Base-by-base conservation (phyloP, 2,888 invertebrate genomes). In the Acrobasis consociella region DNA sequence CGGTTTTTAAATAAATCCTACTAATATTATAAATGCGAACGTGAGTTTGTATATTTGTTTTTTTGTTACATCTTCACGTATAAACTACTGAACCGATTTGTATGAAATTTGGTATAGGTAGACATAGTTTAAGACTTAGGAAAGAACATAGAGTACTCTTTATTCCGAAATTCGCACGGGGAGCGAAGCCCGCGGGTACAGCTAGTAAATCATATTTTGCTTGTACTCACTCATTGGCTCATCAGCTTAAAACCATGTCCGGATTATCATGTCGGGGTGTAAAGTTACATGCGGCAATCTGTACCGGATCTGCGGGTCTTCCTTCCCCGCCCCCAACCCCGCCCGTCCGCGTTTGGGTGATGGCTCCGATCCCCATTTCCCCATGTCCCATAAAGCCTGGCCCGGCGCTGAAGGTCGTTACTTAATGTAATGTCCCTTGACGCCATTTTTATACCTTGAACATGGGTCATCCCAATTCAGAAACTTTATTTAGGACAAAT, bases 321-420 rank as follows among this genome's bases (percentile, higher is more conserved):
- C 39, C 39, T 5, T 11, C 55, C 55, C n/a, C 37, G 8, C n/a
- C n/a, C 9, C 9, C 37, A 38, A 2, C 37, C 31, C 22, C 22
- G 22, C 22, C 22, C 22, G 22, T 3, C 22, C 22, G 11, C 17
- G 31, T 31, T 31, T 31, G 31, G 31, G 31, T 31, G 31, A 31
- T 31, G 31, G 31, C 31, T 7, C 46, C 13, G 46, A 46, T 46
- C 46, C 46, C 46, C 46, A 46, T 46, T 11, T 53, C 39, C 39
- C 55, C 38, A 10, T 2, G 55, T n/a, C 53, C 38, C 53, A 37
- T 53, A n/a, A 53, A 37, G 38, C n/a, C 53, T 38, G 53, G n/a
- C 55, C 17, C 39, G 55, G 9, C 55, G 55, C 38, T 55, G 55
- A 55, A 55, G 55, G 55, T 37, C 52, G 52, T 1, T 31, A 31